A percentile compares a stretch with the other conserved stretches of the same genome.
phyloP scores from a whole-genome alignment of 1,140 invertebrate genomes.

The Drosophila kurseongensis region DNA sequence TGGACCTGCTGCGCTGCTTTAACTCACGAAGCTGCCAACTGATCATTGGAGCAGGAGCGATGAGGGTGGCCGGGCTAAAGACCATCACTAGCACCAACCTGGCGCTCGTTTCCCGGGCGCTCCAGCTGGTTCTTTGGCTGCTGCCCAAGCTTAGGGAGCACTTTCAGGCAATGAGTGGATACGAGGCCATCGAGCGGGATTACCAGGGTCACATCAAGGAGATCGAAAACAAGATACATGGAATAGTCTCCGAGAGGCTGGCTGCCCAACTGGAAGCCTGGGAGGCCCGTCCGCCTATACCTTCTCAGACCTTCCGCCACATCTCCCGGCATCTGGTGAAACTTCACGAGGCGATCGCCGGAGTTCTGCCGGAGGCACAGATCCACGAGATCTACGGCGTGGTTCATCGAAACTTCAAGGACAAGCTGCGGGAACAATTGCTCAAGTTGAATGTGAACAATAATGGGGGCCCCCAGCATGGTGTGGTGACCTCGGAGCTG shows the following conservation, averaged over 20 bases:
- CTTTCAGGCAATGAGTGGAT: constrained; percentile 86
- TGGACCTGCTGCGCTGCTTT: constrained; percentile 95
- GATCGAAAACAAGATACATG: constrained; percentile 95
- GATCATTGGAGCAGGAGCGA: constrained; percentile 97
- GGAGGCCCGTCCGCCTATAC: constrained; percentile 97
- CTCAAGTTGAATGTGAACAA: constrained; percentile 95
- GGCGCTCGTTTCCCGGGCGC: constrained; percentile 94
- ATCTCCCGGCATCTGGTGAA: constrained; percentile 96
- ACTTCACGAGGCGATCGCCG: constrained; percentile 95
- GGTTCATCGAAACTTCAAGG: constrained; percentile 95
- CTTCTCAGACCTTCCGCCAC: constrained; percentile 95
- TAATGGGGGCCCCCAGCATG: constrained; percentile 98
- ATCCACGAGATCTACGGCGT: constrained; percentile 90
- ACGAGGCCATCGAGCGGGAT: constrained; percentile 90
- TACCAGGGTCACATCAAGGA: constrained; percentile 95
- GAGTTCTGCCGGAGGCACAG: constrained; percentile 90
- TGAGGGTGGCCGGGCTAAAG: constrained; percentile 97
- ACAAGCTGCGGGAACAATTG: constrained; percentile 93
- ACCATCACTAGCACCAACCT: constrained; percentile 98
- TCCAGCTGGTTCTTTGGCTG: constrained; percentile 92
- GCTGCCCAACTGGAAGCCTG: constrained; percentile 91
- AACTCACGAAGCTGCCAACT: constrained; percentile 97
- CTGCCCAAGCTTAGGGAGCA: constrained; percentile 89
- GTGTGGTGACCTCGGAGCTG: constrained; percentile 97
- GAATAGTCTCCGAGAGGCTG: constrained; percentile 94